Percentiles rank a stretch among this genome's conserved stretches.
phyloP scores from a whole-genome alignment of 2,113 vertebrate species.

The Brachyistius frenatus region DNA sequence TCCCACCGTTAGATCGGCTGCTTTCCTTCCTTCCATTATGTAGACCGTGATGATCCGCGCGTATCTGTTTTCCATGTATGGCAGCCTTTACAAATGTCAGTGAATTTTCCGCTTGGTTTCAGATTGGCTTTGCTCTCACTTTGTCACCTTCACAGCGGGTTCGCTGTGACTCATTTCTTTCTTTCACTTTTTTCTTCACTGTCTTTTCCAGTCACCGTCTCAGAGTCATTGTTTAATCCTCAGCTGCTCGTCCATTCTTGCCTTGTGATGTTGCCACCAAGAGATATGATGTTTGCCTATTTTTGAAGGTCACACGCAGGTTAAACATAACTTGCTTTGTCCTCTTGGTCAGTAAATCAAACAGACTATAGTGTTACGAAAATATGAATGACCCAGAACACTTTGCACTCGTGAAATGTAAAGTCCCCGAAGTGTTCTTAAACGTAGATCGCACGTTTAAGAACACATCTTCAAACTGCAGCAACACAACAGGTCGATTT shows the following conservation, averaged over 20 bases:
- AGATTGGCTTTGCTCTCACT: constrained; percentile 19
- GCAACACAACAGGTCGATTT: no score
- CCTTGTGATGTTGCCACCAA: background rate
- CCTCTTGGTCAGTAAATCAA: no score
- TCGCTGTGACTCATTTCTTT: constrained; percentile 32
- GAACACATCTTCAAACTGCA: no score
- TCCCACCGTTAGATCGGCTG: no score
- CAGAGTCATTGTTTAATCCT: background rate
- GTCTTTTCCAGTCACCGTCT: constrained; percentile 25
- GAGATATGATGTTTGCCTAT: background rate
- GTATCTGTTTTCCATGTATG: constrained; percentile 17
- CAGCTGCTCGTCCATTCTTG: constrained; percentile 10
- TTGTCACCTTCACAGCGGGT: constrained; percentile 41
- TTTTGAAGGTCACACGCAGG: background rate
- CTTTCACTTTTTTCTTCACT: constrained; percentile 39
- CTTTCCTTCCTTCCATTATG: background rate
- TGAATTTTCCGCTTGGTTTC: constrained; percentile 48
- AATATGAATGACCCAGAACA: no score
- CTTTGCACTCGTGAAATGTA: no score
- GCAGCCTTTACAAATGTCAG: constrained; percentile 65
- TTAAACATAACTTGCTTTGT: background rate
- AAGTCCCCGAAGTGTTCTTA: no score
- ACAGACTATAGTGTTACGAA: no score
- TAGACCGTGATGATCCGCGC: constrained; percentile 1
- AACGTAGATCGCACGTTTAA: no score